A percentile compares a stretch with the other conserved stretches of the same genome.
Conservation (phyloP, 2,113 vertebrate genomes). For the Eupsittula cactorum region DNA sequence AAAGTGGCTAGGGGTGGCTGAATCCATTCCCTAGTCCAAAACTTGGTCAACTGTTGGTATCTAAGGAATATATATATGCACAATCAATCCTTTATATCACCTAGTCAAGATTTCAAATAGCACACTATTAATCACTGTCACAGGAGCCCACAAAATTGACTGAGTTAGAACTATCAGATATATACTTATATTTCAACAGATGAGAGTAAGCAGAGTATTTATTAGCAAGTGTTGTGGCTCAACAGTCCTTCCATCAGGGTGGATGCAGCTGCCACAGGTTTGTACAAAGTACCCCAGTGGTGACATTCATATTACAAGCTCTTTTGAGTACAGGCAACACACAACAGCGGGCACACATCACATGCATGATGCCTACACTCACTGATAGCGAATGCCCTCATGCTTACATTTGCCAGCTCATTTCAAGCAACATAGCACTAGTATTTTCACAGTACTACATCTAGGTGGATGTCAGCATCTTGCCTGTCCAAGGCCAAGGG, state of each 20-base stretch:
- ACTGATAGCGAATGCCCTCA: background rate
- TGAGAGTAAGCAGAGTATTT: background rate
- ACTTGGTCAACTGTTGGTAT: background rate
- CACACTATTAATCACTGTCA: background rate
- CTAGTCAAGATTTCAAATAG: background rate
- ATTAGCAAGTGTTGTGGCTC: background rate
- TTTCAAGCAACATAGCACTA: background rate
- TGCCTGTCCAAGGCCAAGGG: background rate
- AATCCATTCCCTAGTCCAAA: background rate
- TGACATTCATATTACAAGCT: background rate
- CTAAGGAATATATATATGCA: background rate
- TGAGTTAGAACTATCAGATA: background rate
- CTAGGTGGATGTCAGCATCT: background rate
- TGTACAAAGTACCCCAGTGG: background rate
- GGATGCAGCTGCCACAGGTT: background rate
- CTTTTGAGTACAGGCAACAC: background rate
- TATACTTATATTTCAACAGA: background rate
- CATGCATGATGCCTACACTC: background rate
- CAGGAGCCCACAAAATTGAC: background rate
- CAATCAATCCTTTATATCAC: too few relatives aligned
- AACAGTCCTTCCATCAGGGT: background rate
- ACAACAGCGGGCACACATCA: fast-evolving
- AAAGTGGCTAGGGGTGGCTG: background rate
- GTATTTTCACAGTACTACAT: background rate
- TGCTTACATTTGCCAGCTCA: background rate